Evolutionary conservation across 1,140 invertebrate species (phyloP), one percentile per base, ranked within the genome.

Genomic region (Acromyrmex charruanus): DNA sequence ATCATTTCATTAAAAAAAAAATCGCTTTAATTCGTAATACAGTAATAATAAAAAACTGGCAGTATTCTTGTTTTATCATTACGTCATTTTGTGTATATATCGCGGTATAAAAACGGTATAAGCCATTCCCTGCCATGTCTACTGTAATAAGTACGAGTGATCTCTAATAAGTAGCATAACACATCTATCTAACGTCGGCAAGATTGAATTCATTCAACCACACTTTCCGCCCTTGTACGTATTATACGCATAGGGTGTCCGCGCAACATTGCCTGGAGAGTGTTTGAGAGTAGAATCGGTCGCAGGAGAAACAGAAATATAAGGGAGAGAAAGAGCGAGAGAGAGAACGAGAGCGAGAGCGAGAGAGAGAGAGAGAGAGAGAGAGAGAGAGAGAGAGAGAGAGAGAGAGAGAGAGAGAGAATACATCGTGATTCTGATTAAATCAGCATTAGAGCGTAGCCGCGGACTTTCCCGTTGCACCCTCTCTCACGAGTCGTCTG

Each of bases 141-240:
- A 31, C 16, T 82, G 18, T 28, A 74, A 49, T 59, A 61, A 75
- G 12, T 61, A 49, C 28, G 14, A 75, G 25, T 75, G 35, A 71
- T 81, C 79, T 58, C 65, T 71, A 51, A 84, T 82, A 74, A 82
- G 69, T 25, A n/a, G 55, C 39, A 61, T 84, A 61, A 84, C 68
- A 44, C 53, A 82, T 59, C 55, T 31, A 49, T 55, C 68, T 61
- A 49, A 82, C 69, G 55, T 69, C 28, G 10, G 80, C 80, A 84
- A 84, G 69, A 84, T 84, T 84, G 80, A 84, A 84, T 84, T 84
- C 80, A 84, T 84, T 84, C 80, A 69, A 84, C 80, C 69, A 55
- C 80, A 84, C 59, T 84, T 84, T 84, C 80, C 55, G 69, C 55
- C 53, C 69, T 44, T 59, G 44, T 55, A 25, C 31, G 28, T n/a